Evolutionary conservation across 2,797 vertebrate species (phyloP).

Genomic region (Periophthalmus magnuspinnatus): DNA sequence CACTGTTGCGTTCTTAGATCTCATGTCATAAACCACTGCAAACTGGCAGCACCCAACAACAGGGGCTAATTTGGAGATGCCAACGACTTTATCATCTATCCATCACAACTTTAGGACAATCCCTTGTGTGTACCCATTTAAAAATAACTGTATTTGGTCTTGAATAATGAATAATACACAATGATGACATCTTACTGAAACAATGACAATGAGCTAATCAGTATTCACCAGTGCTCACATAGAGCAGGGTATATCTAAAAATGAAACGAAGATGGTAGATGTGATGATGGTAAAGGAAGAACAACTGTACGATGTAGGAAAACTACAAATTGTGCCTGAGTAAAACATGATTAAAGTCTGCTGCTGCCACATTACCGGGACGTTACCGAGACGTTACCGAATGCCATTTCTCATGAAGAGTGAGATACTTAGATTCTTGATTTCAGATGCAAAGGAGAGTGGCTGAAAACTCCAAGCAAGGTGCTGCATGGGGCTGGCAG

Average conservation of each 20-base stretch:
- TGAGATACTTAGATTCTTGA: constrained; percentile 3
- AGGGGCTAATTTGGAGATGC: not conserved
- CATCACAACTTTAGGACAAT: not conserved
- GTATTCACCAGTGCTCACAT: not conserved
- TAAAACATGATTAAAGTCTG: constrained; percentile 78
- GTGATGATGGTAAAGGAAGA: constrained; percentile 62
- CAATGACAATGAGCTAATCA: not conserved
- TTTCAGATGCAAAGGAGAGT: constrained; percentile 36
- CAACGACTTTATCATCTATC: not conserved
- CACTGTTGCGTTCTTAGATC: not conserved
- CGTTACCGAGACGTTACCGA: constrained; percentile 4
- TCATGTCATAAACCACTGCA: not conserved
- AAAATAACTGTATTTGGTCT: not conserved
- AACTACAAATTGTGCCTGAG: constrained; percentile 84
- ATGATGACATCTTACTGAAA: not conserved
- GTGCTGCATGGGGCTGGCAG: constrained; percentile 23
- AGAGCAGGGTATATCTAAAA: not conserved
- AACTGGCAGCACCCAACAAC: not conserved
- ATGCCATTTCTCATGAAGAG: constrained; percentile 16
- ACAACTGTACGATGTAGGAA: constrained; percentile 76
- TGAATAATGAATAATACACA: not conserved
- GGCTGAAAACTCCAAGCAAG: constrained; percentile 19
- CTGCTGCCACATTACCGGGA: constrained; percentile 19
- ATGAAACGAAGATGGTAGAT: not conserved
- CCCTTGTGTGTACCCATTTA: not conserved